These are phyloP conservation scores for Conchocele bisecta DNA, from an alignment of 2,888 invertebrate species.

Conservation along the genomic window DNA sequence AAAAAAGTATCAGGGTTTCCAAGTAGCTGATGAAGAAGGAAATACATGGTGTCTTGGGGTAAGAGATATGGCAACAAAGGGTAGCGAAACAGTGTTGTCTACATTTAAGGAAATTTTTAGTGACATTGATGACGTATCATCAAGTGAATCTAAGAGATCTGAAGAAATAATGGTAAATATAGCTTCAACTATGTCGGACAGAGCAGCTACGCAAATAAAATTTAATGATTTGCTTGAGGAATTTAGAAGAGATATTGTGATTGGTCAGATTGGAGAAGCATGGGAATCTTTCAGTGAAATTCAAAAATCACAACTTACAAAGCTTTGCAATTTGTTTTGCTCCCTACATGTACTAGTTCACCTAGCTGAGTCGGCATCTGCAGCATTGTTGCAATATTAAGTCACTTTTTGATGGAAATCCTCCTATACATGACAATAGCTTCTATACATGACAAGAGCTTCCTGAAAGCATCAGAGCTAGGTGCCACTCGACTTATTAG, in stretches of 20 bases:
- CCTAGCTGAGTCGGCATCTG: constrained; percentile 1
- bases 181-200: constrained; percentile 30
- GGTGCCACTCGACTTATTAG: background rate
- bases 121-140: constrained; percentile 23
- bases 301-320: constrained; percentile 9
- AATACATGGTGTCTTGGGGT: constrained; percentile 41
- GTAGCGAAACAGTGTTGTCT: constrained; percentile 10
- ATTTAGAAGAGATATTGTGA: constrained; percentile 27
- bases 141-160: constrained; percentile 6
- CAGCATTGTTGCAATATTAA: background rate
- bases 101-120: constrained; percentile 22
- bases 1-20: constrained; percentile 39
- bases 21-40: constrained; percentile 45
- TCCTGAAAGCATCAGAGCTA: background rate
- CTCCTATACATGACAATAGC: background rate
- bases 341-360: constrained; percentile 27
- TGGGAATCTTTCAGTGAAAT: constrained; percentile 9
- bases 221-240: constrained; percentile 31
- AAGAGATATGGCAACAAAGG: constrained; percentile 45
- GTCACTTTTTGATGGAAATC: background rate
- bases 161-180: constrained; percentile 33
- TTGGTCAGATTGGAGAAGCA: constrained; percentile 9
- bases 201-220: constrained; percentile 25
- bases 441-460: background rate
- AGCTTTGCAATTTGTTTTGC: constrained; percentile 23